A percentile compares a stretch with the other conserved stretches of the same genome.
Evolutionary conservation across 2,888 invertebrate species (phyloP).

Genomic region (Lissonota sp.): DNA sequence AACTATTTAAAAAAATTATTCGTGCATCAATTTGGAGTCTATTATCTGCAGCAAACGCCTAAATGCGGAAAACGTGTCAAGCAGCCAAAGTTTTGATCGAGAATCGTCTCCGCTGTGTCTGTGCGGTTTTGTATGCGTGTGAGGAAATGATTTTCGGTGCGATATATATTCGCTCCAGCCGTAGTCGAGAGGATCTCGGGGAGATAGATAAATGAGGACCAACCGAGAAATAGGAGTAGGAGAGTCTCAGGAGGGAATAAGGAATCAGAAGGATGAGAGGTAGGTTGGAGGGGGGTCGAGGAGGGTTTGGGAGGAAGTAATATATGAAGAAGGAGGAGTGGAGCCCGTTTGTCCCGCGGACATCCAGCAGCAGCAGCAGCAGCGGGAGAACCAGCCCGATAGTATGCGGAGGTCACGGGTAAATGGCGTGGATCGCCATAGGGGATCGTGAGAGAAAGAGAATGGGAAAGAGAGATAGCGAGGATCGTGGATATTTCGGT

Average conservation of each 20-base stretch:
- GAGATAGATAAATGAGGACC: slow-evolving; percentile 21
- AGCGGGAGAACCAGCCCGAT: slow-evolving; percentile 38
- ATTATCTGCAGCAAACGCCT: too few species aligned
- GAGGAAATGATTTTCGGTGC: slow-evolving; percentile 32
- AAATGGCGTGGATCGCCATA: slow-evolving; percentile 73
- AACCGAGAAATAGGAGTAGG: slow-evolving; percentile 4
- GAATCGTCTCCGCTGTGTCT: too few species aligned
- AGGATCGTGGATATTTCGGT: slow-evolving; percentile 61
- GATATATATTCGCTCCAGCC: slow-evolving; percentile 27
- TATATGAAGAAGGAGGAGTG: slow-evolving; percentile 13
- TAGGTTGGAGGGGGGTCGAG: not conserved
- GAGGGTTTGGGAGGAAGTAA: slow-evolving; percentile 12
- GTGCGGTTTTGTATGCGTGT: slow-evolving; percentile 15
- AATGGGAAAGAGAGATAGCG: not conserved
- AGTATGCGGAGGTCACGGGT: slow-evolving; percentile 73
- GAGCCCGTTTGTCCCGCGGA: slow-evolving; percentile 47
- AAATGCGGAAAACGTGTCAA: too few species aligned
- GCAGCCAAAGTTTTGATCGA: too few species aligned
- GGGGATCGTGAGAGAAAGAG: slow-evolving; percentile 39
- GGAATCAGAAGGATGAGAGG: slow-evolving; percentile 3
- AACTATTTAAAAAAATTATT: too few species aligned
- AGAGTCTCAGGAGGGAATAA: slow-evolving; percentile 28
- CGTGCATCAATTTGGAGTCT: too few species aligned
- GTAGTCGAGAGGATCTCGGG: slow-evolving; percentile 52
- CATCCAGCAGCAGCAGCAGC: slow-evolving; percentile 38